Evolutionary conservation across 2,113 vertebrate species (phyloP).

Genomic region (Microcebus jonahi): DNA sequence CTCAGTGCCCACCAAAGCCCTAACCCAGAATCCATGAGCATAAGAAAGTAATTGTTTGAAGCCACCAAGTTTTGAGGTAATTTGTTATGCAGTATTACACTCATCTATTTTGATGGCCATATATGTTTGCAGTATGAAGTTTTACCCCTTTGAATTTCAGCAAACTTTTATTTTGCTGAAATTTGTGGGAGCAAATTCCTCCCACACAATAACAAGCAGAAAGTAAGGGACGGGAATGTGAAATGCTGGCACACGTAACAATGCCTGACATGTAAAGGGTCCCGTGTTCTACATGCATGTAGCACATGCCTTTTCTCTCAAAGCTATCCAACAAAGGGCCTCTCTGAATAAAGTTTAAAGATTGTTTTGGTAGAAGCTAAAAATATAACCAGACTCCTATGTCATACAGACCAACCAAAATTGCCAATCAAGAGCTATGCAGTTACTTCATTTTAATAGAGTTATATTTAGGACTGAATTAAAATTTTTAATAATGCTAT

Average conservation of each 20-base stretch:
- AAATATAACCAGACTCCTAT: background rate
- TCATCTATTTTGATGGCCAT: background rate
- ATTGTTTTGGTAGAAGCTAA: background rate
- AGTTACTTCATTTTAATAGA: background rate
- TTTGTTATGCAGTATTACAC: background rate
- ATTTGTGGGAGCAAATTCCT: too few relatives aligned
- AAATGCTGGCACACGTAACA: too few relatives aligned
- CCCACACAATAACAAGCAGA: background rate
- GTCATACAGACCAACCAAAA: background rate
- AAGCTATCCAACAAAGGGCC: background rate
- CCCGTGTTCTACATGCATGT: background rate
- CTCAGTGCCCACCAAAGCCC: background rate
- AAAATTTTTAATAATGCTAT: background rate
- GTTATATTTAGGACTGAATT: background rate
- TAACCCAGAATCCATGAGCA: background rate
- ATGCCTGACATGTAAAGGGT: background rate
- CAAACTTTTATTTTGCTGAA: background rate
- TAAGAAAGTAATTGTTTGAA: background rate
- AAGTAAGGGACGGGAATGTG: background rate
- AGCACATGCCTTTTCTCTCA: background rate
- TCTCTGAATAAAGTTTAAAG: background rate
- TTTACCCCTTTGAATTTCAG: background rate
- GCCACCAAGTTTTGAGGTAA: background rate
- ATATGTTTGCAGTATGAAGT: background rate
- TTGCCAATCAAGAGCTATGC: background rate